A percentile compares a stretch with the other conserved stretches of the same genome.
Evolutionary conservation across 2,888 invertebrate species (phyloP).

Genomic region (Desoria tigrina): DNA sequence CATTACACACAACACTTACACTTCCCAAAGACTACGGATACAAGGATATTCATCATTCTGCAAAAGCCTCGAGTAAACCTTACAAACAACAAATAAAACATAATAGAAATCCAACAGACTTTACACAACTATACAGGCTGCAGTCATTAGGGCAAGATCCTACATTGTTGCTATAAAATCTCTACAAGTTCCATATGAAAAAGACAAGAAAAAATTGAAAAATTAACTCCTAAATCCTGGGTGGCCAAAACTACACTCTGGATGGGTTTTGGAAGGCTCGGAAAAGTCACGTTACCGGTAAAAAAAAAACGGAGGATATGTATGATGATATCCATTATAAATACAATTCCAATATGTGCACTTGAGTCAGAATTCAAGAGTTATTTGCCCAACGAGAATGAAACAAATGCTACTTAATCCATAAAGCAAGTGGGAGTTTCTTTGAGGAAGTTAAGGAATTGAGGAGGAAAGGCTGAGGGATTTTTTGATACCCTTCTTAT

Average conservation of each 20-base stretch:
- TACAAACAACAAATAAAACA: too few relatives aligned
- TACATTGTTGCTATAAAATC: too few relatives aligned
- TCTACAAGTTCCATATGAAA: not conserved
- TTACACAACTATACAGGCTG: too few relatives aligned
- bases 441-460: constrained; percentile 9
- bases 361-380: too few relatives aligned
- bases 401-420: constrained; percentile 11
- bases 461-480: constrained; percentile 19
- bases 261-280: not conserved
- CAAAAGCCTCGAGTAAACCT: too few relatives aligned
- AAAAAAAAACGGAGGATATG: not conserved
- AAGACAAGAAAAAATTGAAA: not conserved
- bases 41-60: too few relatives aligned
- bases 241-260: constrained; percentile 6
- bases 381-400: not conserved
- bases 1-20: too few relatives aligned
- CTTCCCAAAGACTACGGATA: too few relatives aligned
- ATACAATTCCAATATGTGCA: too few relatives aligned
- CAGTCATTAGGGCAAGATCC: too few relatives aligned
- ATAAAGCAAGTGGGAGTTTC: constrained; percentile 13
- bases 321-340: too few relatives aligned
- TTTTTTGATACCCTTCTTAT: constrained; percentile 28
- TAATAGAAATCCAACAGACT: too few relatives aligned
- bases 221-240: constrained; percentile 8
- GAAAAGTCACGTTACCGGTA: not conserved